Percentiles rank a stretch among this genome's conserved stretches.
phyloP scores from a whole-genome alignment of 35 echinoderm and acorn worm genomes.

The Ptychodera flava region DNA sequence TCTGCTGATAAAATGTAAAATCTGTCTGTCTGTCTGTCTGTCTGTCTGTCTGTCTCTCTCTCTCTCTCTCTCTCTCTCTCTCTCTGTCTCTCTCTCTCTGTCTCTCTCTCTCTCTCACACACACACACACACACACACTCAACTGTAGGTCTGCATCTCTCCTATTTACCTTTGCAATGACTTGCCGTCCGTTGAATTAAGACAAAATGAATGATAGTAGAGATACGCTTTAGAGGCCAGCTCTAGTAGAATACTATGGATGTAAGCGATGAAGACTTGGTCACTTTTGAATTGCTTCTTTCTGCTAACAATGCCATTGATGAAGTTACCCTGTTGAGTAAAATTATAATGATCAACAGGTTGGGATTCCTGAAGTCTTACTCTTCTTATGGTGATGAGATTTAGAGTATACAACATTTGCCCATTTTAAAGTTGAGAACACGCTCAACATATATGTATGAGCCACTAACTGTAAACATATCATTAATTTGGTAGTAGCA shows the following conservation, averaged over 20 bases:
- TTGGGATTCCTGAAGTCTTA: not conserved
- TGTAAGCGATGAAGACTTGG: conserved; percentile 67
- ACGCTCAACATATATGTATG: not conserved
- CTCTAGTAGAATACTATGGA: conserved; percentile 59
- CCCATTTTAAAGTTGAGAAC: not conserved
- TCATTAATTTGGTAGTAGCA: not conserved
- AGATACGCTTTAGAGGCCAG: conserved; percentile 75
- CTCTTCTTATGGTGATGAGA: not conserved
- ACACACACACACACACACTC: not conserved
- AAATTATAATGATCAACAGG: not conserved
- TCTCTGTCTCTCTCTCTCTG: too few relatives aligned
- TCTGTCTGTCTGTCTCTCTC: too few relatives aligned
- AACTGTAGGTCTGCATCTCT: not conserved
- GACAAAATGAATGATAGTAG: conserved; percentile 79
- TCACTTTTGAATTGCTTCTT: conserved; percentile 56
- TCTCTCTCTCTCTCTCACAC: too few relatives aligned
- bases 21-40: too few relatives aligned
- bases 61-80: too few relatives aligned
- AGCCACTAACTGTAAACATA: not conserved
- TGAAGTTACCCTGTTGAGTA: conserved; percentile 45
- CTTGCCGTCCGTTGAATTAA: conserved; percentile 2
- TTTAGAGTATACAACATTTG: not conserved
- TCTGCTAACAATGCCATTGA: conserved; percentile 44
- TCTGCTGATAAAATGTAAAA: too few relatives aligned
- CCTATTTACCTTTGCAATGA: not conserved